Percentiles rank a stretch among this genome's conserved stretches.
These are phyloP conservation scores for Scaptomyza flava DNA, from an alignment of 2,888 invertebrate species.

Conservation along the genomic window DNA sequence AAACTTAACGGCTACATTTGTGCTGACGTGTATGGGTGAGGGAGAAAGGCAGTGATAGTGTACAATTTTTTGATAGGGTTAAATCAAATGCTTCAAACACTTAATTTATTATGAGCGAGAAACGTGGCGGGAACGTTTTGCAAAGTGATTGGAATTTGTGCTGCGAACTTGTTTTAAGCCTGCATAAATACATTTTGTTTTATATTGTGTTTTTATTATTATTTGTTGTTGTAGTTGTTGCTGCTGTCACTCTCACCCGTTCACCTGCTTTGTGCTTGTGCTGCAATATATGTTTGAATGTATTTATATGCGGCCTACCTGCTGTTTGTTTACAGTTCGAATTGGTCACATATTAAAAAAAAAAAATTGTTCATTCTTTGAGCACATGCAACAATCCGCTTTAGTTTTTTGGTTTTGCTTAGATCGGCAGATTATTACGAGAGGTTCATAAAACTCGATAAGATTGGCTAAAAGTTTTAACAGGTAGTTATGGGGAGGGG, in stretches of 20 bases:
- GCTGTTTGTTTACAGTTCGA: slow-evolving; percentile 11
- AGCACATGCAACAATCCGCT: slow-evolving; percentile 37
- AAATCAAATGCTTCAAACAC: background rate
- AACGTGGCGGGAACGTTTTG: background rate
- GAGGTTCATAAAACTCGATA: slow-evolving; percentile 48
- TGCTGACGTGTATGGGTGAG: slow-evolving; percentile 17
- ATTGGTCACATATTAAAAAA: background rate
- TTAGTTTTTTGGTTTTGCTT: slow-evolving; percentile 28
- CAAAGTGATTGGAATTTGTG: slow-evolving; percentile 35
- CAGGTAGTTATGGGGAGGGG: background rate
- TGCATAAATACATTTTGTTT: slow-evolving; percentile 11
- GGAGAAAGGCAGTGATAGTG: background rate
- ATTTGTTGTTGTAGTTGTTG: background rate
- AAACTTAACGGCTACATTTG: slow-evolving; percentile 25
- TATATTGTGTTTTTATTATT: slow-evolving; percentile 1
- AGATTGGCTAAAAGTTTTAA: slow-evolving; percentile 19
- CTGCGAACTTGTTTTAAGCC: slow-evolving; percentile 41
- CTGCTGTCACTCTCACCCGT: slow-evolving; percentile 19
- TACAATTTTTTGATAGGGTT: background rate
- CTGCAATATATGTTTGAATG: slow-evolving; percentile 1
- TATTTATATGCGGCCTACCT: slow-evolving; percentile 5
- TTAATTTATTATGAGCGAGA: background rate
- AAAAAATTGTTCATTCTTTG: slow-evolving; percentile 37
- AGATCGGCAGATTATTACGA: slow-evolving; percentile 21
- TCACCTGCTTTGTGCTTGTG: slow-evolving; percentile 27